phyloP scores from a whole-genome alignment of 1,140 invertebrate species.

The Macrostomum lignano region DNA sequence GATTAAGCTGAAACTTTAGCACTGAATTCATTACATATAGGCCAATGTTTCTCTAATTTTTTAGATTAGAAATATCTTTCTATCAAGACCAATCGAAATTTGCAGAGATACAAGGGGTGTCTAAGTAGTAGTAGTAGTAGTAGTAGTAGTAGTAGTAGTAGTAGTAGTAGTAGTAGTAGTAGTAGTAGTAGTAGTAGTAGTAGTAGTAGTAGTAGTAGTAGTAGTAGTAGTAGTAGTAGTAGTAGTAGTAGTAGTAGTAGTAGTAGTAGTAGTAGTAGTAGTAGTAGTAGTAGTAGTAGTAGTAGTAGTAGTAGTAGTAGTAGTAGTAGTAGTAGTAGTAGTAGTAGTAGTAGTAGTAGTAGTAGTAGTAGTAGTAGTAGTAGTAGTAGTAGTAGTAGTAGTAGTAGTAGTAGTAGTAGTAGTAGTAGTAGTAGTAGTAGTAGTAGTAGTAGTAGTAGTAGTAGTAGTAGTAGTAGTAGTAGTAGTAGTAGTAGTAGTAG shows the following conservation, averaged over 20 bases:
- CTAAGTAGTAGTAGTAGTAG: constrained; percentile 8
- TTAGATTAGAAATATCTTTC: no score
- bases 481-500: constrained; percentile 4
- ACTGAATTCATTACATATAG: no score
- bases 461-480: constrained; percentile 9
- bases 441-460: constrained; percentile 9
- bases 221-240: constrained; percentile 7
- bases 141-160: constrained; percentile 8
- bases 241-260: constrained; percentile 7
- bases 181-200: constrained; percentile 8
- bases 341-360: constrained; percentile 9
- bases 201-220: constrained; percentile 8
- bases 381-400: constrained; percentile 9
- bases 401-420: constrained; percentile 9
- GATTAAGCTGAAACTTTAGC: no score
- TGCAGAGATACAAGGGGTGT: constrained; percentile 7
- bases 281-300: constrained; percentile 10
- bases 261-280: constrained; percentile 8
- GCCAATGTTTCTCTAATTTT: no score
- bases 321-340: constrained; percentile 7
- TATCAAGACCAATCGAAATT: no score
- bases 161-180: constrained; percentile 8
- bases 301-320: constrained; percentile 8
- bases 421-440: constrained; percentile 9
- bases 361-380: constrained; percentile 10